phyloP scores from a whole-genome alignment of 2,888 invertebrate species.

The Plagodis dolabraria region DNA sequence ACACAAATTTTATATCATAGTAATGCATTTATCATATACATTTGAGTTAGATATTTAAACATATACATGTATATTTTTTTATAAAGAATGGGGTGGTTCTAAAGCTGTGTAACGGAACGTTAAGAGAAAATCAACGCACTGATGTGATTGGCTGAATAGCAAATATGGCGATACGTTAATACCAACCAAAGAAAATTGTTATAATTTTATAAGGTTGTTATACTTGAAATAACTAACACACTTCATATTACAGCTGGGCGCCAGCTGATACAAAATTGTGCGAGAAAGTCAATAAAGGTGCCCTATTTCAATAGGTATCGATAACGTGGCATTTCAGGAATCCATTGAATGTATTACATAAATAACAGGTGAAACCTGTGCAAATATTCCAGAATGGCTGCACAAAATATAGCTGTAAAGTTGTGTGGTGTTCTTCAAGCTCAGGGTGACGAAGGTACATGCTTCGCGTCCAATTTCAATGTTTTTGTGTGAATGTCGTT shows the following conservation, averaged over 20 bases:
- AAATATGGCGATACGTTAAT: conserved; percentile 45
- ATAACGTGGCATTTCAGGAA: conserved; percentile 55
- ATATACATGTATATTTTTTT: neutral
- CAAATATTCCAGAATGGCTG: conserved; percentile 58
- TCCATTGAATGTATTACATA: conserved; percentile 44
- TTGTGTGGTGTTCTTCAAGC: conserved; percentile 82
- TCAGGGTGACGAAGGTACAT: conserved; percentile 79
- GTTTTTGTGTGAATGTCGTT: conserved; percentile 19
- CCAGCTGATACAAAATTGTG: conserved; percentile 81
- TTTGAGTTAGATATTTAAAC: no score
- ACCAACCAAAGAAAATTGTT: conserved; percentile 37
- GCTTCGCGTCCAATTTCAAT: conserved; percentile 39
- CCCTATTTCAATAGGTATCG: conserved; percentile 47
- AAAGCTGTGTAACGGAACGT: conserved; percentile 49
- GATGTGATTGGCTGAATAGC: conserved; percentile 58
- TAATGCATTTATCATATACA: no score
- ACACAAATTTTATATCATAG: no score
- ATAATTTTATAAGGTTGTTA: conserved; percentile 55
- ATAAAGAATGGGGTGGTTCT: neutral
- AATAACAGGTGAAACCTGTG: conserved; percentile 48
- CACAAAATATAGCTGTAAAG: conserved; percentile 85
- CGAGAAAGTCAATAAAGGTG: conserved; percentile 73
- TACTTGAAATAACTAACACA: conserved; percentile 56
- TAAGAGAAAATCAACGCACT: conserved; percentile 43
- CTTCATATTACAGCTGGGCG: conserved; percentile 73